Evolutionary conservation across 2,797 vertebrate species (phyloP).

Genomic region (Pseudochirops corinnae): DNA sequence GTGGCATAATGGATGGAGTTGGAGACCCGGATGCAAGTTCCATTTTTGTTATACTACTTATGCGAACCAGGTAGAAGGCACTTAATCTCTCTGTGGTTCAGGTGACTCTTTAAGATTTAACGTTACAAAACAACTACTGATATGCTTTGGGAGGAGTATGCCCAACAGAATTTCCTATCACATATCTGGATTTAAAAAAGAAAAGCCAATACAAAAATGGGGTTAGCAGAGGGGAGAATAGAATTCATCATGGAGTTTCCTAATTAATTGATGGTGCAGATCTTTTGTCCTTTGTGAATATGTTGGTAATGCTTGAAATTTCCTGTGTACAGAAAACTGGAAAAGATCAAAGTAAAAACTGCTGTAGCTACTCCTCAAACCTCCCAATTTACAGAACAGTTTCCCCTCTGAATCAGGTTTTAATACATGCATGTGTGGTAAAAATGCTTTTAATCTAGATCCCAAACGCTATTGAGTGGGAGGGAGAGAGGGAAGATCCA

Average conservation of each 20-base stretch:
- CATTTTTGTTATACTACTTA: background rate
- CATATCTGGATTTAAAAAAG: background rate
- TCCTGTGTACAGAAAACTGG: background rate
- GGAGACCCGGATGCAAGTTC: background rate
- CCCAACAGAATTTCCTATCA: background rate
- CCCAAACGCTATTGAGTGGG: background rate
- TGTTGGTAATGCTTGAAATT: background rate
- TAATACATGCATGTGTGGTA: constrained; percentile 20
- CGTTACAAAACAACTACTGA: background rate
- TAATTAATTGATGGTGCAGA: background rate
- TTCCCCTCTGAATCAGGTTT: background rate
- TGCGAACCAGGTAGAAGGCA: background rate
- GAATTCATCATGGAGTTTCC: constrained; percentile 19
- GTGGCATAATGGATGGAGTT: background rate
- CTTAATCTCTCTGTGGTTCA: background rate
- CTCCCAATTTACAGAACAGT: constrained; percentile 3
- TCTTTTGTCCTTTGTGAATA: background rate
- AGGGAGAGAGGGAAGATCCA: background rate
- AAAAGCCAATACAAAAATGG: constrained; percentile 13
- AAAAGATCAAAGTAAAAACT: constrained; percentile 4
- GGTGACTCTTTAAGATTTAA: background rate
- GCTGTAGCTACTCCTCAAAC: constrained; percentile 19
- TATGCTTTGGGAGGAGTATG: background rate
- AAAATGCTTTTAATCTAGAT: background rate
- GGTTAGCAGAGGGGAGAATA: constrained; percentile 37